These are phyloP conservation scores for Drosophila nigritarsus DNA, from an alignment of 2,888 invertebrate genomes.

Conservation along the genomic window DNA sequence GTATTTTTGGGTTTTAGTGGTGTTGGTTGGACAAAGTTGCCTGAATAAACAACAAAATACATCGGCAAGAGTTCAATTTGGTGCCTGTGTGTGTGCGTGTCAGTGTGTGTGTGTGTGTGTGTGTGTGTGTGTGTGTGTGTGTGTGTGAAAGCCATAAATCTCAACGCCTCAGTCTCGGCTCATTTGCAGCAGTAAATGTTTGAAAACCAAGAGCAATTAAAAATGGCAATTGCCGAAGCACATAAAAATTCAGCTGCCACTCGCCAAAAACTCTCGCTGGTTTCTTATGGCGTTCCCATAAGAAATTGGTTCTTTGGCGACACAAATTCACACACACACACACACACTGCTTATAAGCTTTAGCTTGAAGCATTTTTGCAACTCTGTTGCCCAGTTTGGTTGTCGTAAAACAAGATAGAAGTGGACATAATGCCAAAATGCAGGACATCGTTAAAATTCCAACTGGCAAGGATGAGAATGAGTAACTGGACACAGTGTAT, in stretches of 20 bases:
- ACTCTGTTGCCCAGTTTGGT: slow-evolving; percentile 52
- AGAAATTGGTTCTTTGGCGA: slow-evolving; percentile 34
- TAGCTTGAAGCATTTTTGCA: slow-evolving; percentile 38
- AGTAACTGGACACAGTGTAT: not conserved
- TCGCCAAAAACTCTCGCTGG: slow-evolving; percentile 54
- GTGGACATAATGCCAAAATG: slow-evolving; percentile 45
- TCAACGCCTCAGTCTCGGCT: slow-evolving; percentile 69
- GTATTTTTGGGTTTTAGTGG: slow-evolving; percentile 26
- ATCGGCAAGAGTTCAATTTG: slow-evolving; percentile 23
- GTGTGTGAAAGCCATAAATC: slow-evolving; percentile 60
- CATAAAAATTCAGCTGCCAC: slow-evolving; percentile 39
- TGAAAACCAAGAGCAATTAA: slow-evolving; percentile 74
- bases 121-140: slow-evolving; percentile 5
- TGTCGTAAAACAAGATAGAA: slow-evolving; percentile 59
- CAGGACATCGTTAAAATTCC: slow-evolving; percentile 35
- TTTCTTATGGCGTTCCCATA: slow-evolving; percentile 27
- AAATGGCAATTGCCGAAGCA: slow-evolving; percentile 70
- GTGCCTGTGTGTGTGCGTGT: slow-evolving; percentile 1
- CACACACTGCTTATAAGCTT: slow-evolving; percentile 1
- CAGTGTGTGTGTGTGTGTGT: slow-evolving; percentile 5
- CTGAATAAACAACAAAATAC: slow-evolving; percentile 39
- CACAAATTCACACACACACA: slow-evolving; percentile 4
- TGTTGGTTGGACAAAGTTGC: slow-evolving; percentile 59
- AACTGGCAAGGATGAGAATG: slow-evolving; percentile 13
- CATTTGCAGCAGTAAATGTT: slow-evolving; percentile 76